Evolutionary conservation across 2,888 invertebrate species (phyloP).

Genomic region (Dynastes hyllus): DNA sequence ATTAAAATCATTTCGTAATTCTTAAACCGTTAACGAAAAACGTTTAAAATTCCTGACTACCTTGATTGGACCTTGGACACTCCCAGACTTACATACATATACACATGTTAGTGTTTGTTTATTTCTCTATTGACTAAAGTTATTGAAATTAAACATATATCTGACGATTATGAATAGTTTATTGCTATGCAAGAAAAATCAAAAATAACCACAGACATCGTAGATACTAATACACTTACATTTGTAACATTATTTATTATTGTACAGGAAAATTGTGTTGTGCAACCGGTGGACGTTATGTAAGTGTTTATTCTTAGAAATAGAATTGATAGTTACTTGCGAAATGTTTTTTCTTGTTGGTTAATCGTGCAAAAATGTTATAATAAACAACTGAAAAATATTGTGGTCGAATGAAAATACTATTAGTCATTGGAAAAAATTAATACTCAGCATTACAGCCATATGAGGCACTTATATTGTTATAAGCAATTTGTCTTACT

Average conservation of each 20-base stretch:
- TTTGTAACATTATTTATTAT: slow-evolving; percentile 19
- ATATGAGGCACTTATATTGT: not conserved
- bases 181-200: slow-evolving; percentile 49
- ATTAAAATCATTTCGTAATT: slow-evolving; percentile 66
- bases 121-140: slow-evolving; percentile 57
- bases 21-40: slow-evolving; percentile 66
- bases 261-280: slow-evolving; percentile 33
- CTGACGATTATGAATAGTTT: slow-evolving; percentile 54
- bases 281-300: slow-evolving; percentile 31
- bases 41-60: slow-evolving; percentile 66
- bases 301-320: slow-evolving; percentile 41
- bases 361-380: slow-evolving; percentile 25
- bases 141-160: slow-evolving; percentile 54
- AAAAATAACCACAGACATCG: slow-evolving; percentile 19
- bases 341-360: slow-evolving; percentile 27
- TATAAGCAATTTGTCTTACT: not conserved
- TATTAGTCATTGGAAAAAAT: slow-evolving; percentile 17
- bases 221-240: slow-evolving; percentile 18
- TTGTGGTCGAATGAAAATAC: slow-evolving; percentile 35
- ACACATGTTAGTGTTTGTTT: slow-evolving; percentile 64
- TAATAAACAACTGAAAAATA: slow-evolving; percentile 24
- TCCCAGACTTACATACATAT: slow-evolving; percentile 61
- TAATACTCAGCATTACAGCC: not conserved
- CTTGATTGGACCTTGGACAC: slow-evolving; percentile 67
- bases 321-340: slow-evolving; percentile 17